A percentile compares a stretch with the other conserved stretches of the same genome.
Evolutionary conservation across 2,888 invertebrate species (phyloP).

Genomic region (Caenorhabditis sulstoni): DNA sequence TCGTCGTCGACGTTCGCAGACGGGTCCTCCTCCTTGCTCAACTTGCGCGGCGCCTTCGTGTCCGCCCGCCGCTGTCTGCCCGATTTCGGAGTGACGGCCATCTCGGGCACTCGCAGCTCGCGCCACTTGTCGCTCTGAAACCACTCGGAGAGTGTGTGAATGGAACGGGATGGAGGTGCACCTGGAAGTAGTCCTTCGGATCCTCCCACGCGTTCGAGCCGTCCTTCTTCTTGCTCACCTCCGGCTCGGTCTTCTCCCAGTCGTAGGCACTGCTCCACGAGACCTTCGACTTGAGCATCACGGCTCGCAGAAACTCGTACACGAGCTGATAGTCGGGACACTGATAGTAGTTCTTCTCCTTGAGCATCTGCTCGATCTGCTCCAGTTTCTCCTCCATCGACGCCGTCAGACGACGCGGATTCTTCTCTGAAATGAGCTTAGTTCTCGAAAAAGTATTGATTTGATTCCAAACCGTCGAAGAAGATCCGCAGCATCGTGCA

Average conservation of each 20-base stretch:
- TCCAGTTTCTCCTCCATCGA: neutral
- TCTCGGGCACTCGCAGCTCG: too few relatives aligned
- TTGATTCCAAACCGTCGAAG: too few relatives aligned
- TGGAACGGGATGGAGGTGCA: too few relatives aligned
- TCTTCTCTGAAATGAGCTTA: too few relatives aligned
- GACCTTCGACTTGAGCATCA: neutral
- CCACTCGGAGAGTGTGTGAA: too few relatives aligned
- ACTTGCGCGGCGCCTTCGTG: neutral
- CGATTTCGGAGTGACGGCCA: neutral
- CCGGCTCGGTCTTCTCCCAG: neutral
- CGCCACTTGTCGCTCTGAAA: too few relatives aligned
- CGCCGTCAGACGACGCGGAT: neutral
- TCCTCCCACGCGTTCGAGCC: too few relatives aligned
- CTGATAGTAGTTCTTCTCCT: neutral
- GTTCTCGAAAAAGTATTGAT: too few relatives aligned
- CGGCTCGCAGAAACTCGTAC: neutral
- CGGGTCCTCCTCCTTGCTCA: neutral
- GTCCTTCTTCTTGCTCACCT: too few relatives aligned
- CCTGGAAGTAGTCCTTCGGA: too few relatives aligned
- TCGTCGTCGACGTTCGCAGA: too few relatives aligned
- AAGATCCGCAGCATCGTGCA: too few relatives aligned
- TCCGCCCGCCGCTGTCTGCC: neutral
- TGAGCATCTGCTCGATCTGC: neutral
- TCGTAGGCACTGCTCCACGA: neutral
- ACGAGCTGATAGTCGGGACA: neutral